A percentile compares a stretch with the other conserved stretches of the same genome.
These are phyloP conservation scores for Rhodinocichla rosea DNA, from an alignment of 2,113 vertebrate species.

Conservation along the genomic window DNA sequence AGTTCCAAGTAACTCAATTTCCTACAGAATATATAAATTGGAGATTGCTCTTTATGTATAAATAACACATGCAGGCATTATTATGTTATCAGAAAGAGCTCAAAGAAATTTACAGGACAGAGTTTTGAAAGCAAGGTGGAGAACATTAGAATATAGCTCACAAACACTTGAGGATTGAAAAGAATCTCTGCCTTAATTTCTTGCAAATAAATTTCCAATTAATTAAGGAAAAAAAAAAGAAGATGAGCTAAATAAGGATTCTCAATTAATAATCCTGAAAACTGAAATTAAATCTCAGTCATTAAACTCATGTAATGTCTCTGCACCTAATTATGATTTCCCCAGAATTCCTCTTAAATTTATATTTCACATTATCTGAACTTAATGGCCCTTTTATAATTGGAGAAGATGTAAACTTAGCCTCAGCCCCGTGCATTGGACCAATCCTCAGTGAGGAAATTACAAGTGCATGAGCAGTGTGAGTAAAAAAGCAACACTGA, in stretches of 20 bases:
- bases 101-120: neutral
- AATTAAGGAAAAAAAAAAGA: slow-evolving; percentile 8
- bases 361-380: slow-evolving; percentile 31
- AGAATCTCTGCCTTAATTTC: slow-evolving; percentile 20
- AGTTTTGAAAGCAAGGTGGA: neutral
- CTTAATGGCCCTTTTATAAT: slow-evolving; percentile 46
- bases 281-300: slow-evolving; percentile 55
- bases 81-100: neutral
- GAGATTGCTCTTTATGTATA: neutral
- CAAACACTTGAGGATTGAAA: neutral
- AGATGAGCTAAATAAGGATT: slow-evolving; percentile 22
- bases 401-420: slow-evolving; percentile 14
- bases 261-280: slow-evolving; percentile 54
- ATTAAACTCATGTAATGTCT: slow-evolving; percentile 56
- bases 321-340: slow-evolving; percentile 54
- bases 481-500: neutral
- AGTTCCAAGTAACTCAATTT: neutral
- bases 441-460: neutral
- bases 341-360: slow-evolving; percentile 34
- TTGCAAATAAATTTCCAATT: slow-evolving; percentile 58
- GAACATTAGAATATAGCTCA: neutral
- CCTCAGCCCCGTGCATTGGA: neutral
- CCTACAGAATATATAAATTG: neutral
- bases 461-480: neutral
- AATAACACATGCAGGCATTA: neutral